phyloP scores from a whole-genome alignment of 2,888 invertebrate species.

The Drosophila colorata region DNA sequence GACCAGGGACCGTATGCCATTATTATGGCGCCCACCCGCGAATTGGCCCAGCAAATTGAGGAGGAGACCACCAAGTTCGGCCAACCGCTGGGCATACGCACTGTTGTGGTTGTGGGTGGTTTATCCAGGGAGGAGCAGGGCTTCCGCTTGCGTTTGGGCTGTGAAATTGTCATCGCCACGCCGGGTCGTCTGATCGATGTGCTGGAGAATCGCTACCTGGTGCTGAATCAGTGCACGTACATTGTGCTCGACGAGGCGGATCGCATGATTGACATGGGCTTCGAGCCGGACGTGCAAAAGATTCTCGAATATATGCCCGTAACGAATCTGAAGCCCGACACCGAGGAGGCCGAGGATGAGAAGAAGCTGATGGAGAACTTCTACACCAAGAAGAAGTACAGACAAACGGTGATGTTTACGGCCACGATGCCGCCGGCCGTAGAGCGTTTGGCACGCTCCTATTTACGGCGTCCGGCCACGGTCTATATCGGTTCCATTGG shows the following conservation, averaged over 20 bases:
- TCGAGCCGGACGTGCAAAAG: conserved; percentile 98
- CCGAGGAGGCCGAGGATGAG: conserved; percentile 99
- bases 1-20: conserved; percentile 99
- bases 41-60: conserved; percentile 99
- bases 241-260: conserved; percentile 98
- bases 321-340: conserved; percentile 98
- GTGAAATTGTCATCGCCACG: conserved; percentile 99
- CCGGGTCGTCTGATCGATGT: conserved; percentile 99
- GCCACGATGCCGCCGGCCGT: conserved; percentile 99
- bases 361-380: conserved; percentile 96
- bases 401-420: conserved; percentile 99
- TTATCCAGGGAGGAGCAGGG: conserved; percentile 99
- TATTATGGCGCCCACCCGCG: conserved; percentile 99
- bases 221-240: conserved; percentile 98
- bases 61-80: conserved; percentile 99
- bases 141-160: conserved; percentile 97
- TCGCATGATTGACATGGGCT: conserved; percentile 99
- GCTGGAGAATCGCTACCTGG: conserved; percentile 98
- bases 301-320: conserved; percentile 99
- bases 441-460: conserved; percentile 97
- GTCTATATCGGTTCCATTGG: conserved; percentile 99
- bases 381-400: conserved; percentile 96
- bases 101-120: conserved; percentile 99
- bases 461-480: conserved; percentile 97
- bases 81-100: conserved; percentile 94